phyloP scores from a whole-genome alignment of 2,888 invertebrate genomes.

The Drosophila peninsularis region DNA sequence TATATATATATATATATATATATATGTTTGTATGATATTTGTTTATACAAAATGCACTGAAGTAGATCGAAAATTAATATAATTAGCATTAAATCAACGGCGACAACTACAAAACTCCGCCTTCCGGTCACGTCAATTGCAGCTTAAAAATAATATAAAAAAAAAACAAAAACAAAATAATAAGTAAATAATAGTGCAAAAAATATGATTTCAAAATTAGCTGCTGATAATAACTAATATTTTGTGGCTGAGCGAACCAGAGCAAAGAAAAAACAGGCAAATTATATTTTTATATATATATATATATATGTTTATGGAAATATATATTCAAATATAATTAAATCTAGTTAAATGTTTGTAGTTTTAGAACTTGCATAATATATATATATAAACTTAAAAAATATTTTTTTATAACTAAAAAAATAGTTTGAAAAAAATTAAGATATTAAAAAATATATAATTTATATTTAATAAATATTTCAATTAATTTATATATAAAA shows the following conservation, averaged over 20 bases:
- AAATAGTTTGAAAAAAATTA: too few relatives aligned
- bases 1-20: background rate
- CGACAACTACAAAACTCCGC: constrained; percentile 61
- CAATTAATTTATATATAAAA: too few relatives aligned
- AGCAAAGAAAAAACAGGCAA: background rate
- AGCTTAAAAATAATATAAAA: constrained; percentile 23
- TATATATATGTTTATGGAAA: background rate
- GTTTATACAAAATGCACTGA: constrained; percentile 24
- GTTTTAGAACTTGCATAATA: background rate
- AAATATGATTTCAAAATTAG: constrained; percentile 10
- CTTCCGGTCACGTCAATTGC: constrained; percentile 65
- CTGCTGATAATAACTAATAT: constrained; percentile 17
- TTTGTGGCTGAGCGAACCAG: background rate
- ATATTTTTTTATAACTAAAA: too few relatives aligned
- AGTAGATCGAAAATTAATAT: constrained; percentile 34
- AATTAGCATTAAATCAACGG: constrained; percentile 49
- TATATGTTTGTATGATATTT: constrained; percentile 11
- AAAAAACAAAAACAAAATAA: constrained; percentile 21
- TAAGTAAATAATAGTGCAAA: constrained; percentile 18
- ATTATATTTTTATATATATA: background rate
- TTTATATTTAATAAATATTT: too few relatives aligned
- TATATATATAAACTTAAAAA: too few relatives aligned
- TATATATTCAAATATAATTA: background rate
- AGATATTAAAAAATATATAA: too few relatives aligned
- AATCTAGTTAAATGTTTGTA: background rate